These are phyloP conservation scores for human DNA, from an alignment of 2,113 vertebrate species.

Conservation along the genomic window GRCh38 chr17:76015501-76016000, in stretches of 20 bases:
- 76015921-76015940: not conserved
- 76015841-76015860: not conserved
- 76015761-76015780: not conserved
- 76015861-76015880: not conserved
- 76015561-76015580: conserved; percentile 89
- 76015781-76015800: not conserved
- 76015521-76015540: conserved; percentile 85
- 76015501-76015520: conserved; percentile 86
- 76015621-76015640: conserved; percentile 82
- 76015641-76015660: not conserved
- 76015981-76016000: not conserved
- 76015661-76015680: not conserved
- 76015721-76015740: not conserved
- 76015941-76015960: not conserved
- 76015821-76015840: not conserved
- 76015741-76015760: not conserved
- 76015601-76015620: conserved; percentile 86
- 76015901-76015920: not conserved
- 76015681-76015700: not conserved
- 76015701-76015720: not conserved
- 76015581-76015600: conserved; percentile 86
- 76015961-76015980: not conserved
- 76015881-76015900: not conserved
- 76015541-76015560: conserved; percentile 83
- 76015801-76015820: not conserved